These are phyloP conservation scores for Trochalopteron elliotii DNA, from an alignment of 2,113 vertebrate species.

Conservation along the genomic window DNA sequence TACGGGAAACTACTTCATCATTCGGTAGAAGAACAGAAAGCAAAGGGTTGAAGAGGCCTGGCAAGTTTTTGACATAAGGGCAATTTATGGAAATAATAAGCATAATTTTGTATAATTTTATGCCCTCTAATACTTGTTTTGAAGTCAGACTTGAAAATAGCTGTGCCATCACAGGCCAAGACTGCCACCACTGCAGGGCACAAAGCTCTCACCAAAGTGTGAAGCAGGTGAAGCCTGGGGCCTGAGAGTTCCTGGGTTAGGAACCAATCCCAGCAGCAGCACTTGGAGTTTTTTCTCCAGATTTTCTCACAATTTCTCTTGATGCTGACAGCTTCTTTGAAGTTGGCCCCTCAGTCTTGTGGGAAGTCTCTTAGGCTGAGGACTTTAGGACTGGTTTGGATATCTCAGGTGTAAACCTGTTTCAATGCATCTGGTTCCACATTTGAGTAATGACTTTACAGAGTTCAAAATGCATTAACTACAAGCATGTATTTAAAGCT, in stretches of 20 bases:
- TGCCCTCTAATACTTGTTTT: background rate
- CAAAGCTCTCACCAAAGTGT: background rate
- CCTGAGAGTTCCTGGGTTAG: background rate
- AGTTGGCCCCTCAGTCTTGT: background rate
- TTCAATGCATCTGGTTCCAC: background rate
- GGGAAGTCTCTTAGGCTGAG: background rate
- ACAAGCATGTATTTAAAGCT: background rate
- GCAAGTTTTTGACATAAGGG: background rate
- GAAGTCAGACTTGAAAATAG: background rate
- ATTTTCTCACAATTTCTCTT: background rate
- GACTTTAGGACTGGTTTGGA: background rate
- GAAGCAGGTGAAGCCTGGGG: background rate
- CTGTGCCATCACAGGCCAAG: background rate
- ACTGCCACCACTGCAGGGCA: rapidly evolving
- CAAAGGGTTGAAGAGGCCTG: background rate
- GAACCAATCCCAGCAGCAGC: background rate
- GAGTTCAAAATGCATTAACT: background rate
- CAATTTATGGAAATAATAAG: background rate
- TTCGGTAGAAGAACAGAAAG: background rate
- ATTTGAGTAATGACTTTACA: background rate
- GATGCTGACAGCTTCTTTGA: background rate
- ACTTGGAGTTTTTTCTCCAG: background rate
- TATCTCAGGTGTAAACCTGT: background rate
- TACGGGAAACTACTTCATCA: background rate
- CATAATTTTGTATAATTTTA: background rate